phyloP scores from a whole-genome alignment of 37 sponge, comb jelly and placozoan species.

The Chondrosia reniformis region DNA sequence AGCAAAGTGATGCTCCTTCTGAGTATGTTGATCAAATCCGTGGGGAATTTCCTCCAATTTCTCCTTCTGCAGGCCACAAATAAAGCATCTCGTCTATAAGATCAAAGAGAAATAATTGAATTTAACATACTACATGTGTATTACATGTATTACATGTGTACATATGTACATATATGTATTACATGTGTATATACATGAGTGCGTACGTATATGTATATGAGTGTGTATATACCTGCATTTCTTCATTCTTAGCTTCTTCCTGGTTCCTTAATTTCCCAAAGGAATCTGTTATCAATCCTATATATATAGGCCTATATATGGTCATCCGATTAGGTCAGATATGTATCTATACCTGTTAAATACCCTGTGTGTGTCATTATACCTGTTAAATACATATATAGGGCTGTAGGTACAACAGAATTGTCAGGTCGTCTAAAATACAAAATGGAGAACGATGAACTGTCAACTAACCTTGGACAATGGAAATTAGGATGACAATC shows the following conservation, averaged over 20 bases:
- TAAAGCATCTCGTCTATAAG: conserved; percentile 75
- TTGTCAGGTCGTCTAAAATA: too few species aligned
- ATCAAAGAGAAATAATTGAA: too few species aligned
- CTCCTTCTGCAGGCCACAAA: conserved; percentile 76
- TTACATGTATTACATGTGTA: too few species aligned
- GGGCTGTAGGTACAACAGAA: too few species aligned
- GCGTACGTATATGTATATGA: not conserved
- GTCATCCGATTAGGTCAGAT: not conserved
- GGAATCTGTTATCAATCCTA: conserved; percentile 92
- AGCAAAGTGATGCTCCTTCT: conserved; percentile 74
- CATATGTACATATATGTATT: not conserved
- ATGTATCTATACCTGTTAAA: not conserved
- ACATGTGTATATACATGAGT: not conserved
- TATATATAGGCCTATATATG: not conserved
- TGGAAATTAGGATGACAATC: conserved; percentile 86
- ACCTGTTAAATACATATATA: too few species aligned
- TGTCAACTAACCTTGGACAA: conserved; percentile 77
- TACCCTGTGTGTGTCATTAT: not conserved
- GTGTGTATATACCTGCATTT: conserved; percentile 46
- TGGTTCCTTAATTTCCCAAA: conserved; percentile 89
- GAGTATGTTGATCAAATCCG: conserved; percentile 83
- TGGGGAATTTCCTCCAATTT: conserved; percentile 81
- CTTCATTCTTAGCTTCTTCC: conserved; percentile 60
- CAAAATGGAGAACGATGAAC: too few species aligned
- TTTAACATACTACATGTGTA: too few species aligned